Evolutionary conservation across 2,113 vertebrate species (phyloP).

Genomic region (Ploceus nigricollis): DNA sequence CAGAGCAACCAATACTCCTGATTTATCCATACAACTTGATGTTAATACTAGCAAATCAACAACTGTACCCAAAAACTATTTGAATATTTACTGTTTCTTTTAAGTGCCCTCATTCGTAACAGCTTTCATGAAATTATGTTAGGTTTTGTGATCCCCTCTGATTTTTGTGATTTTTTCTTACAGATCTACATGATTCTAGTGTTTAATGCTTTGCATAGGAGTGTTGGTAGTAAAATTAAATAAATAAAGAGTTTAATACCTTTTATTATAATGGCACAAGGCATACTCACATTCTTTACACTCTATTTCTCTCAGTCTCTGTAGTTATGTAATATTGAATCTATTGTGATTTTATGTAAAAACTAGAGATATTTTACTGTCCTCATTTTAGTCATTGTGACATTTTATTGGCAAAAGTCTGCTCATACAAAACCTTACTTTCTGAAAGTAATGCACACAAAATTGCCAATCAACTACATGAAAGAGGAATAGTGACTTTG

Average conservation of each 20-base stretch:
- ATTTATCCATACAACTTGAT: not conserved
- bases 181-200: not conserved
- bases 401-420: constrained; percentile 48
- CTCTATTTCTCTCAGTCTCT: not conserved
- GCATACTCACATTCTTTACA: constrained; percentile 8
- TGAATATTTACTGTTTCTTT: not conserved
- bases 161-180: not conserved
- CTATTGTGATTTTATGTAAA: constrained; percentile 31
- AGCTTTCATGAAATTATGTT: not conserved
- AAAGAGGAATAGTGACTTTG: not conserved
- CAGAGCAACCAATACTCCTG: not conserved
- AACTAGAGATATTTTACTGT: constrained; percentile 13
- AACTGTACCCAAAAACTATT: not conserved
- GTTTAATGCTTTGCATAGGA: not conserved
- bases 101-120: accelerated
- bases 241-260: not conserved
- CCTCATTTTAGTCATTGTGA: not conserved
- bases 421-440: constrained; percentile 32
- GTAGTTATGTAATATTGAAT: constrained; percentile 30
- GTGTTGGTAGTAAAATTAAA: not conserved
- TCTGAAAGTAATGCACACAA: constrained; percentile 36
- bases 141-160: not conserved
- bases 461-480: constrained; percentile 21
- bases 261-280: not conserved
- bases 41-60: not conserved